Percentiles rank a stretch among this genome's conserved stretches.
Conservation (phyloP, 2,797 vertebrate species). For the Enteromius fasciolatus region DNA sequence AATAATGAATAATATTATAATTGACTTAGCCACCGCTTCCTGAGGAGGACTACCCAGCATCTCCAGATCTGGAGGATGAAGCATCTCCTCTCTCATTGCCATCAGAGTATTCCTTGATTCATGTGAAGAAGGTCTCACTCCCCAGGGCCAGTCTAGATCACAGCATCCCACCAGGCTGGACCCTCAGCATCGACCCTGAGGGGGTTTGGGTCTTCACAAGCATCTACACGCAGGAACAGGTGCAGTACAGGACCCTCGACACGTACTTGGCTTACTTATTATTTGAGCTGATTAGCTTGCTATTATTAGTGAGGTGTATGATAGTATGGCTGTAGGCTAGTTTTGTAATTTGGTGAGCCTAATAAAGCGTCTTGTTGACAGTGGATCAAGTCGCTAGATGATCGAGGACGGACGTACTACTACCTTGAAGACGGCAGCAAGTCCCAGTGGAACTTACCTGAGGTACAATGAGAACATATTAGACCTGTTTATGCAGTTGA, state of each 20-base stretch:
- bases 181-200: conserved; percentile 70
- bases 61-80: conserved; percentile 48
- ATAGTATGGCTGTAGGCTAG: conserved; percentile 19
- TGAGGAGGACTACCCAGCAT: conserved; percentile 82
- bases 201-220: conserved; percentile 80
- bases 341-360: conserved; percentile 12
- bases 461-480: conserved; percentile 63
- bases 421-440: conserved; percentile 80
- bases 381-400: conserved; percentile 87
- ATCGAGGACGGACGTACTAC: conserved; percentile 83
- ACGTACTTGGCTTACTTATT: not conserved
- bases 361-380: conserved; percentile 63
- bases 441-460: conserved; percentile 83
- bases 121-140: conserved; percentile 67
- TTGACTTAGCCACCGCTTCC: conserved; percentile 87
- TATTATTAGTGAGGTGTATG: conserved; percentile 10
- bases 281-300: conserved; percentile 21
- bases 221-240: conserved; percentile 78
- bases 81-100: conserved; percentile 46
- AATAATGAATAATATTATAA: not conserved
- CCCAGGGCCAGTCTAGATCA: conserved; percentile 75
- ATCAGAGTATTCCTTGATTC: conserved; percentile 68
- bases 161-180: conserved; percentile 78
- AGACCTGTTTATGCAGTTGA: not conserved
- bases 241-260: conserved; percentile 65